phyloP scores from a whole-genome alignment of 2,113 vertebrate species.

The Elephas maximus region DNA sequence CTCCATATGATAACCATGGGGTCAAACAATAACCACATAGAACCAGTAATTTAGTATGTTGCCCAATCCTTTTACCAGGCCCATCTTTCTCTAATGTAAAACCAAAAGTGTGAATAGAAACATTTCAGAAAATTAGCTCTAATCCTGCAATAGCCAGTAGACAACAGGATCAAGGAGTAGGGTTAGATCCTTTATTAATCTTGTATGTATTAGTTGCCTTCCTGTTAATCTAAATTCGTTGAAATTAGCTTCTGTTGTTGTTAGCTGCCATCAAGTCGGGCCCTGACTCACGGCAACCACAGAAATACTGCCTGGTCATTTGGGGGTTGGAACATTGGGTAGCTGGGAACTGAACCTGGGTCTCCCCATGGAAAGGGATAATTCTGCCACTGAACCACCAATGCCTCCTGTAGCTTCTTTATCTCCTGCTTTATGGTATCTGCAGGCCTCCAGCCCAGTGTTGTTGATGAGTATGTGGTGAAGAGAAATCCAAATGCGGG shows the following conservation, averaged over 20 bases:
- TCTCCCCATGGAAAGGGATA: not conserved
- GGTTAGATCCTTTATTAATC: not conserved
- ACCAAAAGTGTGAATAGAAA: conserved; percentile 1
- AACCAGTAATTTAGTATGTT: conserved; percentile 28
- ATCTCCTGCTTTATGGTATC: not conserved
- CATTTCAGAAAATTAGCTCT: conserved; percentile 33
- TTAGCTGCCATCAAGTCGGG: not conserved
- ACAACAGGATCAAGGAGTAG: not conserved
- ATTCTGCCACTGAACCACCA: not conserved
- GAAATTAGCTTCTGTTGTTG: not conserved
- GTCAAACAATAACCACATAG: not conserved
- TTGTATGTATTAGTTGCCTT: not conserved
- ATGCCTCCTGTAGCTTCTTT: not conserved
- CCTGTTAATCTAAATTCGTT: not conserved
- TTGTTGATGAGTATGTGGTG: not conserved
- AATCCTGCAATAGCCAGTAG: not conserved
- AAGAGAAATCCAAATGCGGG: not conserved
- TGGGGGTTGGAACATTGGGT: not conserved
- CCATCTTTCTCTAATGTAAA: conserved; percentile 23
- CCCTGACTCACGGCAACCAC: too few relatives aligned
- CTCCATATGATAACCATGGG: not conserved
- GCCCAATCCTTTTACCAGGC: not conserved
- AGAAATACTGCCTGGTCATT: not conserved
- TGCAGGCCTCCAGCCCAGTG: not conserved
- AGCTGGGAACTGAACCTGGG: not conserved